Base-by-base conservation (phyloP, 1,140 invertebrate species). In the Popillia japonica region DNA sequence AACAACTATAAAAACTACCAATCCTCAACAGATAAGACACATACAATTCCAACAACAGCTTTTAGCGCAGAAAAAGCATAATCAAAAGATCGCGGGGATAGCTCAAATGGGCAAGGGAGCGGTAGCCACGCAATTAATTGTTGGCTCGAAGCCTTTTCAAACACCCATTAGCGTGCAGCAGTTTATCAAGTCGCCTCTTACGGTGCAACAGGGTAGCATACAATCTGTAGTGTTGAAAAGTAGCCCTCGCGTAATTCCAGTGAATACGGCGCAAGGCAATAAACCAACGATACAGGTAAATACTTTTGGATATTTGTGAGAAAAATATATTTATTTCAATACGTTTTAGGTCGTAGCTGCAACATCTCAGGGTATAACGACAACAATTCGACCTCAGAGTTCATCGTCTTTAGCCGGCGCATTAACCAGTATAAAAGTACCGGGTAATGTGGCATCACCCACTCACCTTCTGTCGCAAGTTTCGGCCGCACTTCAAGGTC, bases 91-190 rank as follows among this genome's bases (percentile, higher is more conserved):
- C 17, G 61, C 61, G 17, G 85, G 85, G 34, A 87, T 87, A 0
- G 84, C 87, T 0, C 85, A 87, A 55, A 85, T 86, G 40, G 86
- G 84, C 1, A 90, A 90, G 83, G 84, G 82, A 74, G 90, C 88
- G 0, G 88, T 90, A 6, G 89, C 87, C 61, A 88, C 90, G 10
- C 91, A 91, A 78, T 80, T 92, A 10, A 92, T 93, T 34, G 91
- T 93, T 2, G 83, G 90, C 87, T 73, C 87, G 79, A 94, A 94
- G 84, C 88, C 90, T 14, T 55, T 93, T 42, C 88, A 90, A 0
- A 87, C 90, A 1, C 90, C 92, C 2, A 90, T 94, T 85, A 94
- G 92, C 0, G 90, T 95, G 72, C 94, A 95, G 81, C 93, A 95
- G 81, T 90, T 95, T 40, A 92, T 94, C 84, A 91, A 94, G 75